Percentiles rank a stretch among this genome's conserved stretches.
Conservation (phyloP, 2,888 invertebrate genomes). For the Neelides folsomi region DNA sequence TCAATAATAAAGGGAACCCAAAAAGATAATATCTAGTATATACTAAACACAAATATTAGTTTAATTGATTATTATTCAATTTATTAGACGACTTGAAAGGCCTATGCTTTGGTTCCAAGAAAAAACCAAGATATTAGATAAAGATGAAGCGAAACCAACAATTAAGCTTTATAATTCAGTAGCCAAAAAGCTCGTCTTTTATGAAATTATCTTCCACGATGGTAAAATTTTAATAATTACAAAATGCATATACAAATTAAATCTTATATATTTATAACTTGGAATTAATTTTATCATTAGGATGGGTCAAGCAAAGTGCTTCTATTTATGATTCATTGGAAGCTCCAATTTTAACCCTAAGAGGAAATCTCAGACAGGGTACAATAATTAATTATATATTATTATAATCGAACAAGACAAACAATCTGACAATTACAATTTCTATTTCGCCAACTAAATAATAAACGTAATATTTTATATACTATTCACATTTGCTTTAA, state of each 20-base stretch:
- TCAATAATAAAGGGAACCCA: too few relatives aligned
- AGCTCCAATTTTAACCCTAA: conserved; percentile 25
- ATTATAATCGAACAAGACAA: neutral
- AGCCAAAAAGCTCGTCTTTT: conserved; percentile 64
- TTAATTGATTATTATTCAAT: too few relatives aligned
- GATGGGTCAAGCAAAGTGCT: conserved; percentile 24
- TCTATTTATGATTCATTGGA: conserved; percentile 29
- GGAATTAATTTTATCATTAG: too few relatives aligned
- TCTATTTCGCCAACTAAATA: too few relatives aligned
- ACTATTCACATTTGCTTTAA: too few relatives aligned
- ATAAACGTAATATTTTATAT: too few relatives aligned
- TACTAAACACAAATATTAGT: too few relatives aligned
- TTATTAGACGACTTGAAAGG: conserved; percentile 25
- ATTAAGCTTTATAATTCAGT: conserved; percentile 67
- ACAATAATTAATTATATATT: neutral
- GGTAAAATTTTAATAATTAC: conserved; percentile 42
- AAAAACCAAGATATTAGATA: conserved; percentile 41
- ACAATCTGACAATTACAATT: conserved; percentile 13
- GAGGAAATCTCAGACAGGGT: conserved; percentile 18
- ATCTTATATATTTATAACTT: too few relatives aligned
- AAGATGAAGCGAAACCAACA: conserved; percentile 56
- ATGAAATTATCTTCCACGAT: conserved; percentile 66
- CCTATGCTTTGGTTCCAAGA: conserved; percentile 28
- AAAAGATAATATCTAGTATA: too few relatives aligned
- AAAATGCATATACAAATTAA: too few relatives aligned